phyloP scores from a whole-genome alignment of 1,140 invertebrate genomes.

The Pogonomyrmex californicus region DNA sequence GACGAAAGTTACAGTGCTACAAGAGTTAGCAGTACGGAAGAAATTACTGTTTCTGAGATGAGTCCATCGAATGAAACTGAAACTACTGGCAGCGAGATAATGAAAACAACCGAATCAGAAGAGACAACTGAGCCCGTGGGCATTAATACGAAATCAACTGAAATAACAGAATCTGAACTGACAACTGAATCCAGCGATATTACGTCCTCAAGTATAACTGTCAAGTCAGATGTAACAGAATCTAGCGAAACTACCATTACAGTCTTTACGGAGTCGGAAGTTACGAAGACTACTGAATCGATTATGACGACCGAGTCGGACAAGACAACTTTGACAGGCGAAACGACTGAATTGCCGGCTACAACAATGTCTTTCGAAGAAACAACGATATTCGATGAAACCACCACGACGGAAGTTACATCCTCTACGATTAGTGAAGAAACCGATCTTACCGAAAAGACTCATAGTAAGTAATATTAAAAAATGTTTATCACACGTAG shows the following conservation, averaged over 20 bases:
- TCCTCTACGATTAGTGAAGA: constrained; percentile 71
- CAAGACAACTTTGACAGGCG: constrained; percentile 68
- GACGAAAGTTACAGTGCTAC: constrained; percentile 14
- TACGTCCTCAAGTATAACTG: constrained; percentile 57
- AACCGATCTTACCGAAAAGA: constrained; percentile 77
- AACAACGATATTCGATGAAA: constrained; percentile 74
- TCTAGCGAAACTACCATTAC: constrained; percentile 29
- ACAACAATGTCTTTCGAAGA: constrained; percentile 63
- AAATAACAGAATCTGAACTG: constrained; percentile 68
- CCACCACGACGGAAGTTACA: constrained; percentile 70
- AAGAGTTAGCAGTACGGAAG: constrained; percentile 5
- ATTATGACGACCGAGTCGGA: constrained; percentile 66
- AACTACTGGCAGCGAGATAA: constrained; percentile 71
- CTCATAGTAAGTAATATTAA: constrained; percentile 69
- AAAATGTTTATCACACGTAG: background rate
- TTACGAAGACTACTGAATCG: constrained; percentile 67
- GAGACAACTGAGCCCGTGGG: constrained; percentile 66
- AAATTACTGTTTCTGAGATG: constrained; percentile 67
- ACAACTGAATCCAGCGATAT: constrained; percentile 68
- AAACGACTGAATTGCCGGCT: constrained; percentile 63
- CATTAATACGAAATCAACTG: constrained; percentile 66
- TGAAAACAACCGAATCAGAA: constrained; percentile 71
- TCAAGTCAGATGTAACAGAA: constrained; percentile 54
- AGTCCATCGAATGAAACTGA: constrained; percentile 65
- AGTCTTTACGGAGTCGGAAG: constrained; percentile 64